Percentiles rank a stretch among this genome's conserved stretches.
Evolutionary conservation across 2,797 vertebrate species (phyloP).

Genomic region (Pachyuromys duprasi): DNA sequence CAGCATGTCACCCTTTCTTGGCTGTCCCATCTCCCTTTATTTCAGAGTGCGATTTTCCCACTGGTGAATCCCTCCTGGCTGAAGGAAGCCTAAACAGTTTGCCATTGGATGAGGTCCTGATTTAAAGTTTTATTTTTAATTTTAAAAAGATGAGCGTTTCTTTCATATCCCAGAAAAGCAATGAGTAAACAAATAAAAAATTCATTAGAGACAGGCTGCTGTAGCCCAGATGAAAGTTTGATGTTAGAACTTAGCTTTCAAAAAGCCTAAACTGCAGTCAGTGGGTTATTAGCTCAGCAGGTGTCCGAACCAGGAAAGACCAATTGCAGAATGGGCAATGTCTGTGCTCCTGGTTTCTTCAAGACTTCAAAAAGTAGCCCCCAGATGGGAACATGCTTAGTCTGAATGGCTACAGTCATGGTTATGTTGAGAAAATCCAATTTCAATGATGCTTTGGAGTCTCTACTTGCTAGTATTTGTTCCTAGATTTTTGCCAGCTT

Average conservation of each 20-base stretch:
- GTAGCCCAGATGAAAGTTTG: slow-evolving; percentile 86
- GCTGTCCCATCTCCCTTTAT: slow-evolving; percentile 32
- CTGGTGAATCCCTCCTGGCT: background rate
- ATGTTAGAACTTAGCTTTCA: slow-evolving; percentile 84
- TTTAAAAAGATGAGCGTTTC: slow-evolving; percentile 84
- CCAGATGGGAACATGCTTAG: slow-evolving; percentile 76
- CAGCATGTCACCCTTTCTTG: background rate
- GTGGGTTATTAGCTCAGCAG: slow-evolving; percentile 86
- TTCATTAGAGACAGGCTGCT: slow-evolving; percentile 87
- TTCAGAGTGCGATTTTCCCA: slow-evolving; percentile 57
- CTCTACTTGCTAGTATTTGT: slow-evolving; percentile 6
- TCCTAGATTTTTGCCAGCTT: background rate
- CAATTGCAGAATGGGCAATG: slow-evolving; percentile 67
- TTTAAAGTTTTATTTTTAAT: slow-evolving; percentile 83
- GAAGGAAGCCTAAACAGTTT: slow-evolving; percentile 67
- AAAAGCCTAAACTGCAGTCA: slow-evolving; percentile 84
- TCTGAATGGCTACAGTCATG: slow-evolving; percentile 57
- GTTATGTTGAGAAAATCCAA: slow-evolving; percentile 76
- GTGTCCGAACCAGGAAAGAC: slow-evolving; percentile 72
- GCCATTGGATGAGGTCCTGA: slow-evolving; percentile 68
- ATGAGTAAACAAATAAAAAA: slow-evolving; percentile 91
- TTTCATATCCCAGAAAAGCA: slow-evolving; percentile 85
- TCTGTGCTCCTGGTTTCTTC: slow-evolving; percentile 83
- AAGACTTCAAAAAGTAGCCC: slow-evolving; percentile 81
- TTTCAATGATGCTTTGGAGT: slow-evolving; percentile 73